Conservation (phyloP, 1,140 invertebrate genomes). For the Temnothorax longispinosus region DNA sequence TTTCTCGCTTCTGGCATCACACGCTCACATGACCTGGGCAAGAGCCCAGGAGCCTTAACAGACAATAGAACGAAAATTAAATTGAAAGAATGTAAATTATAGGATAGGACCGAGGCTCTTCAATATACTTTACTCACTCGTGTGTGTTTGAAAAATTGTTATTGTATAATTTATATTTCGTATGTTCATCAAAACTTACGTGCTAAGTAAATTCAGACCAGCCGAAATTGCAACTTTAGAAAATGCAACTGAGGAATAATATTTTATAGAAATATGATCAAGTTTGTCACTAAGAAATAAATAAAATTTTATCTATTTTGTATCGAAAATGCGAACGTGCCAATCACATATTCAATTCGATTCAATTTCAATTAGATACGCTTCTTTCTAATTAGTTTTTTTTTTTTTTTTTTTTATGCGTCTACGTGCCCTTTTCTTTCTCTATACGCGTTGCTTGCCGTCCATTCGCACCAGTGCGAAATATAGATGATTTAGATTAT, state of each 20-base stretch:
- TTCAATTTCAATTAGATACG: slow-evolving; percentile 32
- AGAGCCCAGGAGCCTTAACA: too few species aligned
- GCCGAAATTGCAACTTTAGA: slow-evolving; percentile 83
- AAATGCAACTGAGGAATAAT: slow-evolving; percentile 74
- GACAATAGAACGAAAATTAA: neutral
- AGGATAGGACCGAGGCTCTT: slow-evolving; percentile 62
- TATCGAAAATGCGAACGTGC: slow-evolving; percentile 65
- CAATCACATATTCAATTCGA: slow-evolving; percentile 46
- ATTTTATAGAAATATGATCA: slow-evolving; percentile 75
- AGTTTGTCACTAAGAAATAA: slow-evolving; percentile 81
- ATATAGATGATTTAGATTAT: slow-evolving; percentile 69
- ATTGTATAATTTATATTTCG: slow-evolving; percentile 78
- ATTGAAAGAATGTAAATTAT: slow-evolving; percentile 51
- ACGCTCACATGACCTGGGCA: too few species aligned
- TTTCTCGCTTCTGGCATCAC: too few species aligned
- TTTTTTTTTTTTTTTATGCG: slow-evolving; percentile 58
- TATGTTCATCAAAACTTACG: slow-evolving; percentile 80
- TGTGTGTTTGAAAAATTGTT: slow-evolving; percentile 63
- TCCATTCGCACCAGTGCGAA: slow-evolving; percentile 84
- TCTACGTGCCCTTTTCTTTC: slow-evolving; percentile 65
- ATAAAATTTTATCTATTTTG: slow-evolving; percentile 78
- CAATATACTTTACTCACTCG: slow-evolving; percentile 53
- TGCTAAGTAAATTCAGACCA: slow-evolving; percentile 85
- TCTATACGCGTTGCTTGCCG: slow-evolving; percentile 33
- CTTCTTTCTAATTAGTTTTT: slow-evolving; percentile 72